Base-by-base conservation (phyloP, 2,113 vertebrate genomes). In the Anhinga rufa region DNA sequence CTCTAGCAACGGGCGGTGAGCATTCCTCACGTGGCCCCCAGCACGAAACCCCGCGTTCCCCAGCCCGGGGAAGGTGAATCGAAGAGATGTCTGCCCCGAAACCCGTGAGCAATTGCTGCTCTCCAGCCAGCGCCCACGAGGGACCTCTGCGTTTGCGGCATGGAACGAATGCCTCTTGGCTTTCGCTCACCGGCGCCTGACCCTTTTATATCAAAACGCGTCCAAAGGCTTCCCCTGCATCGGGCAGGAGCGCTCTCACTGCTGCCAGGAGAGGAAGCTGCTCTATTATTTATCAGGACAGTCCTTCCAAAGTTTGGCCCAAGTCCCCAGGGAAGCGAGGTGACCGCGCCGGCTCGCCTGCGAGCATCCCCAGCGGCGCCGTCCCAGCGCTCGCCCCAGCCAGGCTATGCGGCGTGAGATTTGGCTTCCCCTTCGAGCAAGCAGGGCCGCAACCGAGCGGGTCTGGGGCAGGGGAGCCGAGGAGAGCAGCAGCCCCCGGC, bases 41-140 rank as follows among this genome's bases (percentile, higher is more conserved):
- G 72, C 62, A 80, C 6, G 0, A 86, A 36, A 1, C 13, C 12
- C 40, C 25, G 14, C 2, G 0, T 24, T 44, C 18, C 65, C 55
- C 64, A 40, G 31, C 40, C 86, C 7, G 19, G 38, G 77, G 31
- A 34, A 83, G 86, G 88, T 13, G 85, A 80, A 38, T 3, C 3
- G 21, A 31, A 75, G 91, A 72, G 31, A 6, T 2, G 0, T 6
- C 8, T 0, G 1, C 4, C 40, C 48, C 1, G 4, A 32, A 68
- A 38, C 15, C 4, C 3, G 1, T 2, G 38, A 80, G 75, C 34
- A 3, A 52, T 20, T 5, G 38, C 12, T 80, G 75, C 81, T 71
- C 46, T 69, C 60, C 74, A 22, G 65, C 14, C 29, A 5, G 60
- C 8, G 14, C 64, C 65, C 8, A 0, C 1, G 0, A 7, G 58